phyloP scores from a whole-genome alignment of 2,113 vertebrate species.

The Aspidoscelis tigris region DNA sequence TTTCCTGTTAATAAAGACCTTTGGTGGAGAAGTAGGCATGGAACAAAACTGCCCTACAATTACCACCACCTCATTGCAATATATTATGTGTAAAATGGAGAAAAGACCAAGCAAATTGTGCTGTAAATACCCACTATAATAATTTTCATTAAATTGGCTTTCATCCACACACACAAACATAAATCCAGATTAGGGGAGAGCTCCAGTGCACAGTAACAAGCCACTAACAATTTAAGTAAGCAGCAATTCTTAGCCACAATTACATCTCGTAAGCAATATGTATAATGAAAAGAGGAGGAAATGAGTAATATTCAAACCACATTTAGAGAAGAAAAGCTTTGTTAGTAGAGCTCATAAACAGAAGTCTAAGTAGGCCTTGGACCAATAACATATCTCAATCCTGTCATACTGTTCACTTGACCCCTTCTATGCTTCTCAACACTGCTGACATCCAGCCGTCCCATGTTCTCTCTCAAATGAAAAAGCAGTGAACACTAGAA shows the following conservation, averaged over 20 bases:
- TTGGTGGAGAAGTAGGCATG: too few relatives aligned
- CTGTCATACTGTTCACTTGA: background rate
- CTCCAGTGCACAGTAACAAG: background rate
- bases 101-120: background rate
- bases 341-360: constrained; percentile 7
- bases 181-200: background rate
- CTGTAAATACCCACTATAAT: background rate
- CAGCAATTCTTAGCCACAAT: background rate
- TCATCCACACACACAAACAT: background rate
- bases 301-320: background rate
- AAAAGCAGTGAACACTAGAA: too few relatives aligned
- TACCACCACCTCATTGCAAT: background rate
- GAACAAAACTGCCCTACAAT: background rate
- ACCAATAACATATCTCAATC: background rate
- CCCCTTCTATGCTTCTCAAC: background rate
- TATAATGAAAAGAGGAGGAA: constrained; percentile 22
- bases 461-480: too few relatives aligned
- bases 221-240: constrained; percentile 20
- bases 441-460: too few relatives aligned
- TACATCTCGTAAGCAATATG: constrained; percentile 23
- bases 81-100: background rate
- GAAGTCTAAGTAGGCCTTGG: background rate
- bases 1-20: too few relatives aligned
- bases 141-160: background rate
- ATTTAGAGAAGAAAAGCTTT: constrained; percentile 3